Conservation (phyloP, 2,113 vertebrate species). For the Platanista minor region DNA sequence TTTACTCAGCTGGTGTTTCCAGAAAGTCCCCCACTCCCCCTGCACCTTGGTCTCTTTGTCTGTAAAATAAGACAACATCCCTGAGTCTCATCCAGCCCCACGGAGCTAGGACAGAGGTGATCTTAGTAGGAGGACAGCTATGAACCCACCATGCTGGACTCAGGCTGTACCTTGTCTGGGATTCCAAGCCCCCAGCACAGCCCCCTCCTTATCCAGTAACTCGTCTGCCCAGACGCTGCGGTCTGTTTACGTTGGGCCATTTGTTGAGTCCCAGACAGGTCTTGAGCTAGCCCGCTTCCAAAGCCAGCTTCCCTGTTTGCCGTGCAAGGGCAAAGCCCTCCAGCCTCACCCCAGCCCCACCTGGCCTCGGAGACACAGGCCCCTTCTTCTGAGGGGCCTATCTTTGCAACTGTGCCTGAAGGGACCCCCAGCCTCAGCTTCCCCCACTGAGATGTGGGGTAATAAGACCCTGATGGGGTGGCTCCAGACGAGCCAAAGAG, state of each 20-base stretch:
- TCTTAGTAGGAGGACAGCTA: background rate
- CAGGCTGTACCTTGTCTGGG: background rate
- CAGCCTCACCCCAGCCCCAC: too few species aligned
- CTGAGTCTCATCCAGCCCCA: background rate
- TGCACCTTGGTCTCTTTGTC: background rate
- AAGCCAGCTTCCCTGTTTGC: background rate
- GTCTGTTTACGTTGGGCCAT: fast-evolving
- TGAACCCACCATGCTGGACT: fast-evolving
- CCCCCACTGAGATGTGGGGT: fast-evolving
- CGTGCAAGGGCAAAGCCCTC: fast-evolving
- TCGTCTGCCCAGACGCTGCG: background rate
- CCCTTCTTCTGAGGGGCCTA: background rate
- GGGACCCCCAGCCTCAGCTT: background rate
- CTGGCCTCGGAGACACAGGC: background rate
- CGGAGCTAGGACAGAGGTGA: background rate
- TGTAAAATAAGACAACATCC: background rate
- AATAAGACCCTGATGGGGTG: too few species aligned
- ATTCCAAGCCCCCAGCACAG: fast-evolving
- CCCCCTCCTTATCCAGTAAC: fast-evolving
- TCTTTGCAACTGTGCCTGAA: background rate
- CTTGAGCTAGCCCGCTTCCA: background rate
- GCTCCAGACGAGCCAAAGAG: background rate
- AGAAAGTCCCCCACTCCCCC: background rate
- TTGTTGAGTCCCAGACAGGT: fast-evolving
- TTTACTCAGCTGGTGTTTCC: background rate